phyloP scores from a whole-genome alignment of 2,888 invertebrate genomes.

The Rhingia campestris region DNA sequence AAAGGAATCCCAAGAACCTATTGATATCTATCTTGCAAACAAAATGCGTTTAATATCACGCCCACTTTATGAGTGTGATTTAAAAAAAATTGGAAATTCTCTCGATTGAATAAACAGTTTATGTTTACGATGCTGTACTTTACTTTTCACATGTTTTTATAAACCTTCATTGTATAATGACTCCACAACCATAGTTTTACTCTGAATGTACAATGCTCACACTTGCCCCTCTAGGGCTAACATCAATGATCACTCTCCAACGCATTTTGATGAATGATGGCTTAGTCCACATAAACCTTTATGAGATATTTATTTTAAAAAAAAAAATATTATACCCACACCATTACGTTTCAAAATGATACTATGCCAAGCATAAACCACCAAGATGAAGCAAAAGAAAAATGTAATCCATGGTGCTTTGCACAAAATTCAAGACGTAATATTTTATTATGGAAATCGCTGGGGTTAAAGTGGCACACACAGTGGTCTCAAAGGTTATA shows the following conservation, averaged over 20 bases:
- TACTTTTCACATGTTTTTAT: too few relatives aligned
- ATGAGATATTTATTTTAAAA: constrained; percentile 62
- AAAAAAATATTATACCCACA: constrained; percentile 54
- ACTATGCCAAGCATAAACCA: constrained; percentile 23
- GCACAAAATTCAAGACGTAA: constrained; percentile 65
- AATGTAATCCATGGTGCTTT: constrained; percentile 62
- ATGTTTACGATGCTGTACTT: too few relatives aligned
- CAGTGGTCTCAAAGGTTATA: constrained; percentile 48
- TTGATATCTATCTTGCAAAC: too few relatives aligned
- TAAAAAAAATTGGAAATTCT: too few relatives aligned
- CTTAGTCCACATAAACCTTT: constrained; percentile 66
- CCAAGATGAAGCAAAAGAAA: constrained; percentile 20
- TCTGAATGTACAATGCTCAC: not conserved
- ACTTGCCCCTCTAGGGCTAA: constrained; percentile 48
- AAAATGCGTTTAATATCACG: too few relatives aligned
- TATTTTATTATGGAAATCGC: constrained; percentile 73
- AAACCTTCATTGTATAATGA: too few relatives aligned
- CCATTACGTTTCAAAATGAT: constrained; percentile 1
- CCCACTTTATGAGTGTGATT: too few relatives aligned
- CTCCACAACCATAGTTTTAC: too few relatives aligned
- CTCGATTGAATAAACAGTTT: too few relatives aligned
- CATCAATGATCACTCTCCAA: constrained; percentile 30
- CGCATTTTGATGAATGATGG: constrained; percentile 53
- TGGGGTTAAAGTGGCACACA: constrained; percentile 70
- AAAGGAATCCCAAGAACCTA: too few relatives aligned